Base-by-base conservation (phyloP, 2,113 vertebrate genomes). In the Seriola aureovittata region DNA sequence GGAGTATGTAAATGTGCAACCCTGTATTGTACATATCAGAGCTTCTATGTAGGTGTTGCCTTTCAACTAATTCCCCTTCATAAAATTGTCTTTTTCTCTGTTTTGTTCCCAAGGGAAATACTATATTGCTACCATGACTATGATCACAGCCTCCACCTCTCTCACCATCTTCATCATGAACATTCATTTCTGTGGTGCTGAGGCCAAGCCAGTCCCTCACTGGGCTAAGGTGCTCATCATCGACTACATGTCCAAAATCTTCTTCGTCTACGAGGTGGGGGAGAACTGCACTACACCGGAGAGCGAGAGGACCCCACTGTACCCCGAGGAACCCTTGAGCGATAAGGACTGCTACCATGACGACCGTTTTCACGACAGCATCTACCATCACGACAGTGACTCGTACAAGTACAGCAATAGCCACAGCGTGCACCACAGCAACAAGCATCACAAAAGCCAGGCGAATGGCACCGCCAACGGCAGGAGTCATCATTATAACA, bases 91-190 rank as follows among this genome's bases (percentile, higher is more conserved):
- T 32, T 59, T 52, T 55, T 80, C 7, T 76, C 42, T 77, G 10
- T 85, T 59, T 44, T 55, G 38, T 84, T n/a, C 57, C 78, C 10
- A 62, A 99, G 98, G 98, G 12, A 99, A 99, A 89, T 99, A 99
- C 91, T 99, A 99, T 90, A 99, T 99, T 70, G 98, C 97, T 75
- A 99, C 98, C 0, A 99, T 99, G 98, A 98, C 97, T 5, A 96
- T 99, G 96, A 98, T 99, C 91, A 99, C 98, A n/a, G 98, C 98
- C 21, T 99, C 98, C 59, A 99, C 98, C 0, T 97, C 98, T 1
- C 38, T 99, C 91, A 99, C 98, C 1, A 99, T 99, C 88, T 98
- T 99, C 89, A 98, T 99, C 80, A 99, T 99, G 98, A 99, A 99
- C 68, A 97, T 99, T 79, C 98, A 99, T 86, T 98, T 98, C 66